These are phyloP conservation scores for Teleiodes luculella DNA, from an alignment of 2,888 invertebrate species.

Conservation along the genomic window DNA sequence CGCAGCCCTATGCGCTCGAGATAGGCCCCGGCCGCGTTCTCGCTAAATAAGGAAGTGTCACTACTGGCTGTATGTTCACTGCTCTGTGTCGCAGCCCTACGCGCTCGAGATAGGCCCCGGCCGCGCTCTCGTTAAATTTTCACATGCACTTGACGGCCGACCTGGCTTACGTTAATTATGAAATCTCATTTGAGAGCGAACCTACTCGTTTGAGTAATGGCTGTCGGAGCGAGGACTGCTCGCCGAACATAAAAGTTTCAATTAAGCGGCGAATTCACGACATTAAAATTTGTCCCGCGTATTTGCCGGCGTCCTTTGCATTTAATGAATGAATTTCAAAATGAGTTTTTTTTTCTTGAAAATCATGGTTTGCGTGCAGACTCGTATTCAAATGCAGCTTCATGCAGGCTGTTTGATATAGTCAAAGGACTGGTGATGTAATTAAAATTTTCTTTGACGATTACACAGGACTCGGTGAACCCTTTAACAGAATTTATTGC, in stretches of 20 bases:
- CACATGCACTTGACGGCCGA: slow-evolving; percentile 75
- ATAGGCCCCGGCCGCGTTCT: no score
- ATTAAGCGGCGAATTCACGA: slow-evolving; percentile 39
- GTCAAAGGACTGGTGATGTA: background rate
- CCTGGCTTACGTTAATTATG: slow-evolving; percentile 76
- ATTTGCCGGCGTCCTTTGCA: background rate
- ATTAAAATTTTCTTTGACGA: slow-evolving; percentile 15
- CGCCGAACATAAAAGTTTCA: slow-evolving; percentile 55
- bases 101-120: slow-evolving; percentile 59
- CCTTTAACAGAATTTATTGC: background rate
- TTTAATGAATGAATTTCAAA: background rate
- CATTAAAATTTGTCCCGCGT: slow-evolving; percentile 13
- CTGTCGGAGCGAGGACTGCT: slow-evolving; percentile 62
- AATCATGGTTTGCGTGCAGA: no score
- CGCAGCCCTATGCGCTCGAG: no score
- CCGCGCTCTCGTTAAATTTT: slow-evolving; percentile 72
- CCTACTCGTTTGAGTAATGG: slow-evolving; percentile 70
- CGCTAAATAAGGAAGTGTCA: no score
- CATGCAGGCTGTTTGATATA: no score
- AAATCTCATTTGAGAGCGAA: slow-evolving; percentile 73
- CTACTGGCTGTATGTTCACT: no score
- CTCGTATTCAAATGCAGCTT: no score
- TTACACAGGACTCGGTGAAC: background rate
- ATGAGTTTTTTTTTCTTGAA: no score
- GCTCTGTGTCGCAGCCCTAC: no score